Evolutionary conservation across 2,797 vertebrate genomes (phyloP), one percentile per base, ranked within the genome.

Genomic region (Rhinatrema bivittatum): DNA sequence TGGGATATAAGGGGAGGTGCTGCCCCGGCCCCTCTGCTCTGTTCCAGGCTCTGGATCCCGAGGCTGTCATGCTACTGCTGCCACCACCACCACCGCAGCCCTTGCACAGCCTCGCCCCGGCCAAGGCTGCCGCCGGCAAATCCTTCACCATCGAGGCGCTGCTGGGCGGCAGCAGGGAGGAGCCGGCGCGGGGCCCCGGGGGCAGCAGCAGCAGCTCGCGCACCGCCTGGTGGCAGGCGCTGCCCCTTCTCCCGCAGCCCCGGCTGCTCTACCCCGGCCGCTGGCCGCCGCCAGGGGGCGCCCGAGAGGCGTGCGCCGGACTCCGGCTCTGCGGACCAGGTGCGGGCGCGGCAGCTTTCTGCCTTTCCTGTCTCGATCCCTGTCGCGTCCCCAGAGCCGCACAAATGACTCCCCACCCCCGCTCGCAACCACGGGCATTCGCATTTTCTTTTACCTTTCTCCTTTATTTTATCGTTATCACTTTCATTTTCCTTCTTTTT

Each of bases 131-230:
- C 28, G 50, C 16, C 10, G 77, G 68, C 6, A 84, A 84, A 40
- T 76, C 89, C 2, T 93, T 93, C 71, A 87, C 87, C 4, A 85
- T 91, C 16, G 89, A 92, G 7, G 83, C 89, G 25, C 65, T 91
- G 36, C 84, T 92, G 20, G 82, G 84, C 8, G 84, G 69, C 27
- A 72, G 88, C 1, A 75, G 7, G 1, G 8, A 20, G 3, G 12
- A 5, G 7, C 6, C 22, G 1, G 5, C 13, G 7, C 5, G 7
- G 5, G n/a, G 4, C 8, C 27, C 4, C 1, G 27, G 3, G 8
- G 13, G 6, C 26, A 5, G 5, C 27, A 7, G 6, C 26, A 5
- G 5, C 27, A 7, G 12, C 5, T 7, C 7, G 23, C 20, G 42
- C 65, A 9, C 53, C 51, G 4, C 79, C 68, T 30, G 20, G 56